phyloP scores from a whole-genome alignment of 1,140 invertebrate species.

The Euura saliciscinereae region DNA sequence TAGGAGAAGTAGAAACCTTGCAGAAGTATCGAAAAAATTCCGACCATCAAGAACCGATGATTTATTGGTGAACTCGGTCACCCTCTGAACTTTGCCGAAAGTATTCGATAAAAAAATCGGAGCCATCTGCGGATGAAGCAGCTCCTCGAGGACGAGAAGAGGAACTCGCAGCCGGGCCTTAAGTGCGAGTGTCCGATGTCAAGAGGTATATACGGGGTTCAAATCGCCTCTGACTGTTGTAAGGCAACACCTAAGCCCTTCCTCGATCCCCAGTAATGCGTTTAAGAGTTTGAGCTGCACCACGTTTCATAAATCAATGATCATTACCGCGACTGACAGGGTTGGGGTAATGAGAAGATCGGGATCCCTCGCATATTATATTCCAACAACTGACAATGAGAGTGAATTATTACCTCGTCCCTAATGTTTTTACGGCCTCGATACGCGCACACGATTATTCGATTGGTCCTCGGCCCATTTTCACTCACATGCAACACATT shows the following conservation, averaged over 20 bases:
- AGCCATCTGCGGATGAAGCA: neutral
- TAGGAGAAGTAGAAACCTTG: neutral
- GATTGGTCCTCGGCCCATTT: neutral
- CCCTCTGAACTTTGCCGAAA: constrained; percentile 6
- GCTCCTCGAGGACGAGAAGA: neutral
- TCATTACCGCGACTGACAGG: constrained; percentile 1
- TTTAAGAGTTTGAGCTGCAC: neutral
- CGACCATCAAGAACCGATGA: neutral
- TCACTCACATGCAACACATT: no score
- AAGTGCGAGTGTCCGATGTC: neutral
- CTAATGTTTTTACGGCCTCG: constrained; percentile 1
- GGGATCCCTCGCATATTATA: neutral
- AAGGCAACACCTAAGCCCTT: neutral
- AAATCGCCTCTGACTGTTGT: neutral
- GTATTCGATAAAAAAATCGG: neutral
- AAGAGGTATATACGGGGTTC: neutral
- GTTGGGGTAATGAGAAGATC: neutral
- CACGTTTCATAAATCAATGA: constrained; percentile 4
- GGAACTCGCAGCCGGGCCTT: neutral
- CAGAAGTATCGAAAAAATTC: neutral
- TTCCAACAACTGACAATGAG: neutral
- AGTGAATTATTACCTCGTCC: neutral
- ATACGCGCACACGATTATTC: neutral
- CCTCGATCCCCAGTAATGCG: neutral
- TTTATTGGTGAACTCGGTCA: neutral